Base-by-base conservation (phyloP, 64 coral and sea anemone species). In the Platygyra sinensis region DNA sequence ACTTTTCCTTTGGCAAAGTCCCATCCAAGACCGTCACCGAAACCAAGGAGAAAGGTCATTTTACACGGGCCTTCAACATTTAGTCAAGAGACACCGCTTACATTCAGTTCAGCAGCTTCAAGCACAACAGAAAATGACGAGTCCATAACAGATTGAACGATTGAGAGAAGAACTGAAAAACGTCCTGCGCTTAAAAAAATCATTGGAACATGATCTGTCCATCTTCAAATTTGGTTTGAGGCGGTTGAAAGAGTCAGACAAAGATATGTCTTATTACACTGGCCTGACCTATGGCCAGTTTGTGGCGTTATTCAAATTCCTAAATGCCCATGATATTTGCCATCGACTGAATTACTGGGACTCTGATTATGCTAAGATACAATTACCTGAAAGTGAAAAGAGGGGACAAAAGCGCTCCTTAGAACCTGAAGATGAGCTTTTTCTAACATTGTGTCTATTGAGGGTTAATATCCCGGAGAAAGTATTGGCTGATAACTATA, bases 271-370 rank as follows among this genome's bases (percentile, higher is more conserved):
- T 46, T 46, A 69, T 80, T 93, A 93, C 67, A 80, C 67, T 87
- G 85, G 91, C 61, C 74, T 93, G 83, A 88, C 72, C 55, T 61
- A 62, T 87, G 73, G 62, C 30, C 74, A 87, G 30, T 93, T 93
- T 79, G 80, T 87, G 54, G 51, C 73, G 49, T 51, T 92, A 27
- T 92, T 78, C 82, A 85, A 92, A 27, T 92, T 87, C 65, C 82
- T 92, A 7, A 55, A 85, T 51, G 65, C 82, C 74, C 80, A 33
- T 69, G 79, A 60, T 54, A 90, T 87, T 89, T 78, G 88, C 29
- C 30, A 80, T 52, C 83, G 51, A 75, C 60, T 94, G 50, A 89
- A 89, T 57, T 94, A 73, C 92, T 94, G 92, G 92, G 86, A 87
- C 59, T 89, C 92, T 73, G 82, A 94, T 83, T 59, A 75, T 62